phyloP scores from a whole-genome alignment of 2,113 vertebrate genomes.

The Machaerirhynchus nigripectus region DNA sequence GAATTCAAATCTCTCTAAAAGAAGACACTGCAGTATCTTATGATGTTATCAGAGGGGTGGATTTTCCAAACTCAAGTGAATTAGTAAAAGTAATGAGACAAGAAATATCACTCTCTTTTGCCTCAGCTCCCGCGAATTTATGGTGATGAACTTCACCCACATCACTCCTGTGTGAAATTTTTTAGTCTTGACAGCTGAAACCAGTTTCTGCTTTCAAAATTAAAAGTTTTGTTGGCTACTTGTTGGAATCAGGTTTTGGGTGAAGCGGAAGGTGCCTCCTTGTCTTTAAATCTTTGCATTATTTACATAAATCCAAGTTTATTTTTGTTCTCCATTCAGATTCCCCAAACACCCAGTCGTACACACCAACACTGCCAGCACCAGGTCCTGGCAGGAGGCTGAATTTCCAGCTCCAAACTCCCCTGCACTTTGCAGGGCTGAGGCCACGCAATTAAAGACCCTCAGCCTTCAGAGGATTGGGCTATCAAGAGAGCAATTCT shows the following conservation, averaged over 20 bases:
- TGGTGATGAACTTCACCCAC: background rate
- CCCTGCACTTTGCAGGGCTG: background rate
- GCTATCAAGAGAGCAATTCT: background rate
- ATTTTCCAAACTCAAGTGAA: background rate
- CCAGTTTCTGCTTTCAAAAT: background rate
- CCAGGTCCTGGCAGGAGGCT: background rate
- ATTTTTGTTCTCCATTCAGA: background rate
- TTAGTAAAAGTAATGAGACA: background rate
- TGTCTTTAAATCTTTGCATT: background rate
- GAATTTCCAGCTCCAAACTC: background rate
- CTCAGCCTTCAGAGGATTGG: background rate
- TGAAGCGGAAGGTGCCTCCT: background rate
- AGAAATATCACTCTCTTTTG: background rate
- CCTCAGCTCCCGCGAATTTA: background rate
- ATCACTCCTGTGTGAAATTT: accelerated
- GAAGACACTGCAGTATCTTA: background rate
- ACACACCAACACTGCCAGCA: no score
- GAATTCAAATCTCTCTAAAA: constrained; percentile 22
- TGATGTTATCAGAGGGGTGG: background rate
- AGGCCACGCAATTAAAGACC: background rate
- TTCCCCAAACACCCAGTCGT: background rate
- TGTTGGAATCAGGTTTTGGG: background rate
- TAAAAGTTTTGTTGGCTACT: background rate
- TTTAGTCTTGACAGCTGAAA: background rate
- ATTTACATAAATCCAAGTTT: background rate